Percentiles rank a stretch among this genome's conserved stretches.
Conservation (phyloP, 2,888 invertebrate genomes). For the Amphipoea oculea region DNA sequence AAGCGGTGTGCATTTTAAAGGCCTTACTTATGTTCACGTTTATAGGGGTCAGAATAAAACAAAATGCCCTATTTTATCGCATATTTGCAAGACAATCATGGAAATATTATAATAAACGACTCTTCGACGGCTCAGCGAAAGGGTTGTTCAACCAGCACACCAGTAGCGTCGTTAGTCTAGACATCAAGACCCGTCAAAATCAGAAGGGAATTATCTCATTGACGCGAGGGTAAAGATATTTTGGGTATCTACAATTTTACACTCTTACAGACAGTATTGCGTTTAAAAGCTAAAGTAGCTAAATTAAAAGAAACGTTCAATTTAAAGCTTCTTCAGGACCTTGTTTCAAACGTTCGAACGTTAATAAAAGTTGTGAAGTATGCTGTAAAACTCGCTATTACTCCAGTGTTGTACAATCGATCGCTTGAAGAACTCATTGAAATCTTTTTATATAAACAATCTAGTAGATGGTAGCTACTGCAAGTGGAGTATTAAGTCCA, state of each 20-base stretch:
- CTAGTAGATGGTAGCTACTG: background rate
- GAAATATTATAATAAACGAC: background rate
- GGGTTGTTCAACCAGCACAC: background rate
- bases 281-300: background rate
- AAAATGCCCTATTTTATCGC: background rate
- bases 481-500: constrained; percentile 3
- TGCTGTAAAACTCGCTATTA: constrained; percentile 21
- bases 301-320: constrained; percentile 11
- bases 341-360: constrained; percentile 17
- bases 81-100: constrained; percentile 1
- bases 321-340: background rate
- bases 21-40: background rate
- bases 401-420: constrained; percentile 18
- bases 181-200: background rate
- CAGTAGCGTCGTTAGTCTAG: background rate
- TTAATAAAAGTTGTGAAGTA: constrained; percentile 35
- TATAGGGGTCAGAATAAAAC: background rate
- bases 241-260: background rate
- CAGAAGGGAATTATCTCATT: background rate
- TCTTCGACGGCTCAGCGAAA: background rate
- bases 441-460: constrained; percentile 30
- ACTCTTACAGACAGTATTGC: background rate
- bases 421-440: constrained; percentile 33
- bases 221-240: background rate
- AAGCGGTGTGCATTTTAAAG: background rate